These are phyloP conservation scores for Stigmatopora argus DNA, from an alignment of 2,113 vertebrate genomes.

Conservation along the genomic window DNA sequence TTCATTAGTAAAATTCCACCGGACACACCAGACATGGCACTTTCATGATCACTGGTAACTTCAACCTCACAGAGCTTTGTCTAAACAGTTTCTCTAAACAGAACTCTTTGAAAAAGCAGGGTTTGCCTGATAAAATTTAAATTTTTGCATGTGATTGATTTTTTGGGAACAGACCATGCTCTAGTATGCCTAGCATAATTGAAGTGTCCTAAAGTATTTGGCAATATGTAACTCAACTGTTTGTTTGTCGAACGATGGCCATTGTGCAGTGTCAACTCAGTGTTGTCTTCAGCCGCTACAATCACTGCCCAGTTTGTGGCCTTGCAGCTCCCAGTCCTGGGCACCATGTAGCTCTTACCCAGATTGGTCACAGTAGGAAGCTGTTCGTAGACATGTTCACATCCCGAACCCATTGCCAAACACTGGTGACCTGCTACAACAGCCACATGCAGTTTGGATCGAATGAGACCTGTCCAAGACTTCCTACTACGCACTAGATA, in stretches of 20 bases:
- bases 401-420: rapidly evolving
- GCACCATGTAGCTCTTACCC: constrained; percentile 24
- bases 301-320: neutral
- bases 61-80: too few species aligned
- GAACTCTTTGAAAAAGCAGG: too few species aligned
- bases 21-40: too few species aligned
- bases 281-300: constrained; percentile 21
- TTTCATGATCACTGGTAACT: too few species aligned
- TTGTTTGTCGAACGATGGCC: rapidly evolving
- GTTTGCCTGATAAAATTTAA: too few species aligned
- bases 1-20: too few species aligned
- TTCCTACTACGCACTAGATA: neutral
- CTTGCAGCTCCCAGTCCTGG: rapidly evolving
- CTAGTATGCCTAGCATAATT: neutral
- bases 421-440: constrained; percentile 29
- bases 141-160: too few species aligned
- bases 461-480: constrained; percentile 12
- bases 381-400: constrained; percentile 34
- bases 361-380: constrained; percentile 17
- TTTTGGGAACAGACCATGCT: too few species aligned
- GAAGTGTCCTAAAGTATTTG: neutral
- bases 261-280: constrained; percentile 2
- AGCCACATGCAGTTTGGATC: constrained; percentile 12
- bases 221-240: constrained; percentile 21
- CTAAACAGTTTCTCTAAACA: too few species aligned